phyloP scores from a whole-genome alignment of 2,797 vertebrate genomes.

The Natrix natrix region DNA sequence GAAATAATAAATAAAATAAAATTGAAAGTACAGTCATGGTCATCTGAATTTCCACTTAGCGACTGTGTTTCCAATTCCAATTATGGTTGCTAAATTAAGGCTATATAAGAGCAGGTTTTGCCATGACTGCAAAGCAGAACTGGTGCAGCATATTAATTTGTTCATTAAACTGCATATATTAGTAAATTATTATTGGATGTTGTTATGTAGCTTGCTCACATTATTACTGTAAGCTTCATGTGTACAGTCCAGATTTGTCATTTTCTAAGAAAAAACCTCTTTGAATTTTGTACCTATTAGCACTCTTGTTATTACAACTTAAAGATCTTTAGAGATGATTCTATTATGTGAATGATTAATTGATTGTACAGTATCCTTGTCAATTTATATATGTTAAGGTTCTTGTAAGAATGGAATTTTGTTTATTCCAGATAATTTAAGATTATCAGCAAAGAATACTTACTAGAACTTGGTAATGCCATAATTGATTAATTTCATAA shows the following conservation, averaged over 20 bases:
- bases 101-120: slow-evolving; percentile 68
- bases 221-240: slow-evolving; percentile 15
- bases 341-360: neutral
- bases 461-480: neutral
- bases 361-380: neutral
- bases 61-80: neutral
- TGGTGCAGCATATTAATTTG: slow-evolving; percentile 78
- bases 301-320: slow-evolving; percentile 31
- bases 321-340: neutral
- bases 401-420: neutral
- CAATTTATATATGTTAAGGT: slow-evolving; percentile 12
- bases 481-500: neutral
- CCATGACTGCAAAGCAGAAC: slow-evolving; percentile 65
- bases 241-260: slow-evolving; percentile 29
- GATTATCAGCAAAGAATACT: neutral
- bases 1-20: neutral
- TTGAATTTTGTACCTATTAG: slow-evolving; percentile 4
- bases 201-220: slow-evolving; percentile 42
- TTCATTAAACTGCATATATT: slow-evolving; percentile 80
- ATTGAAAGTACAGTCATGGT: neutral
- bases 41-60: neutral
- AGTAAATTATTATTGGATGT: slow-evolving; percentile 53
- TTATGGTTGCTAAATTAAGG: neutral
- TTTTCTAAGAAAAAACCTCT: neutral
- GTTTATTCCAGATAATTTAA: neutral